These are phyloP conservation scores for Epicampocera succincta DNA, from an alignment of 2,888 invertebrate genomes.

Conservation along the genomic window DNA sequence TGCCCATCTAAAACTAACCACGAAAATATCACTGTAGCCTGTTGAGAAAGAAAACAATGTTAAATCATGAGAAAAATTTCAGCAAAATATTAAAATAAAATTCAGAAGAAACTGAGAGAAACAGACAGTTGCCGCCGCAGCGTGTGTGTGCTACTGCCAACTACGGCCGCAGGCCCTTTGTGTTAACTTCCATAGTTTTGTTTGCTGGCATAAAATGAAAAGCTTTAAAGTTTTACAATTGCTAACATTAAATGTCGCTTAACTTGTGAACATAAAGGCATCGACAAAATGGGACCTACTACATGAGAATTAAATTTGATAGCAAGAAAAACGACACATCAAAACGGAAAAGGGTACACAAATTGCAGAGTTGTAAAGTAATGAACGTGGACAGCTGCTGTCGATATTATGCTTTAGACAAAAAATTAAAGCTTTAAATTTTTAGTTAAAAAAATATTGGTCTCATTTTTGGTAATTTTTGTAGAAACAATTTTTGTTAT, in stretches of 20 bases:
- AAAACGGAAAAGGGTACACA: not conserved
- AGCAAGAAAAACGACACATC: not conserved
- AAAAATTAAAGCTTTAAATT: too few relatives aligned
- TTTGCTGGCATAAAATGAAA: not conserved
- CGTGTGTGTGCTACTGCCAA: slow-evolving; percentile 18
- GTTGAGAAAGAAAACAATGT: not conserved
- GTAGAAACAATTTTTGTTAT: too few relatives aligned
- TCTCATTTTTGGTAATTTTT: too few relatives aligned
- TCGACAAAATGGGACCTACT: slow-evolving; percentile 54
- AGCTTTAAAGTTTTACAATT: not conserved
- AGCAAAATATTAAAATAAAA: slow-evolving; percentile 49
- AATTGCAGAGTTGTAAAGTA: slow-evolving; percentile 6
- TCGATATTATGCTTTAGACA: too few relatives aligned
- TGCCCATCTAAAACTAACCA: slow-evolving; percentile 6
- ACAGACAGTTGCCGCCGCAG: slow-evolving; percentile 14
- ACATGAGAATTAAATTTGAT: slow-evolving; percentile 52
- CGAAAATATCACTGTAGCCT: not conserved
- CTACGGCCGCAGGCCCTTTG: slow-evolving; percentile 59
- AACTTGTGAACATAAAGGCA: slow-evolving; percentile 64
- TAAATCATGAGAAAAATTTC: slow-evolving; percentile 41
- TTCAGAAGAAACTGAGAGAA: slow-evolving; percentile 44
- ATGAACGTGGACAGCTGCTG: not conserved
- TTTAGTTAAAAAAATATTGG: too few relatives aligned
- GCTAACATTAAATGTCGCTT: slow-evolving; percentile 51
- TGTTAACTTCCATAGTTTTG: not conserved